phyloP scores from a whole-genome alignment of 1,140 invertebrate species.

The Agraylea sexmaculata region DNA sequence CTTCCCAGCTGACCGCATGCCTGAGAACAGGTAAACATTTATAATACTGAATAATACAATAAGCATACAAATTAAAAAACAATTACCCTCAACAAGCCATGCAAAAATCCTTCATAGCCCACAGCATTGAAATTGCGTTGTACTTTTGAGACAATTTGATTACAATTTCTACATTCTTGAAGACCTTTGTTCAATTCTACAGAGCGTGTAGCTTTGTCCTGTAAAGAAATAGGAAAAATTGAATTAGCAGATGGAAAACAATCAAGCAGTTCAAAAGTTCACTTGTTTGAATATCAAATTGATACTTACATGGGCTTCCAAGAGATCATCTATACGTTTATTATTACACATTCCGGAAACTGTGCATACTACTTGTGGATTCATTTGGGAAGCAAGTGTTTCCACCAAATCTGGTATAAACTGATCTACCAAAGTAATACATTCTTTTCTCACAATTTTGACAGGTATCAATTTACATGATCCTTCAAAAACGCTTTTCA shows the following conservation, averaged over 20 bases:
- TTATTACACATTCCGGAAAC: conserved; percentile 83
- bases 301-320: conserved; percentile 41
- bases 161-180: too few species aligned
- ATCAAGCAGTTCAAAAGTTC: conserved; percentile 2
- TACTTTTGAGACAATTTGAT: too few species aligned
- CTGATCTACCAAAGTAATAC: conserved; percentile 67
- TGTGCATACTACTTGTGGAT: conserved; percentile 72
- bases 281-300: too few species aligned
- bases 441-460: conserved; percentile 64
- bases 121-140: conserved; percentile 41
- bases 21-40: conserved; percentile 25
- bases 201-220: too few species aligned
- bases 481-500: conserved; percentile 80
- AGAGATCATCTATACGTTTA: conserved; percentile 51
- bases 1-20: conserved; percentile 55
- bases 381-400: conserved; percentile 75
- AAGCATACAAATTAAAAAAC: conserved; percentile 2
- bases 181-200: too few species aligned
- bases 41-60: conserved; percentile 4
- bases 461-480: conserved; percentile 73
- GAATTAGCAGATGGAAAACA: conserved; percentile 11
- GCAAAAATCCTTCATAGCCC: conserved; percentile 43
- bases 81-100: conserved; percentile 42
- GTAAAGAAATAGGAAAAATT: neutral
- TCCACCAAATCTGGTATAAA: conserved; percentile 82